Percentiles rank a stretch among this genome's conserved stretches.
Conservation (phyloP, 2,113 vertebrate genomes). For the Platichthys stellatus region DNA sequence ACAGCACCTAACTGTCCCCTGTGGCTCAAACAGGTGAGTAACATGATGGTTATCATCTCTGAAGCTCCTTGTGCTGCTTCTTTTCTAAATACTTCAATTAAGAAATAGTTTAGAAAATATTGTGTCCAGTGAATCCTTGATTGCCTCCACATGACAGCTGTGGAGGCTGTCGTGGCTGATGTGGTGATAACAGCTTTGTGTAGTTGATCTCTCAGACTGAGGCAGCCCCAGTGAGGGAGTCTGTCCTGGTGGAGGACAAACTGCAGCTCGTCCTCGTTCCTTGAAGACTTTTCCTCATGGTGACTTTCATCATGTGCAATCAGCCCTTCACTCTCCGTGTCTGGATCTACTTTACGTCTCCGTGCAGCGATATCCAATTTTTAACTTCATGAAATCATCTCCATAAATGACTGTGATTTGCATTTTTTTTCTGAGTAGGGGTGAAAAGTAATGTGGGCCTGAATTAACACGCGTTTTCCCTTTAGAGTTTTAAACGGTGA, state of each 20-base stretch:
- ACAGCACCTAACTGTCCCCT: neutral
- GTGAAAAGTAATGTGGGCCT: neutral
- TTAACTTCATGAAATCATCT: neutral
- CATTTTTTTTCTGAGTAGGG: neutral
- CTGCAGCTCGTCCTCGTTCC: no score
- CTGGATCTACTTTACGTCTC: neutral
- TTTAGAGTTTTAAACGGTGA: neutral
- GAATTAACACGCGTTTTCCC: neutral
- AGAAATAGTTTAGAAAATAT: neutral
- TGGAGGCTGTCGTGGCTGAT: neutral
- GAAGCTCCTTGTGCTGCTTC: neutral
- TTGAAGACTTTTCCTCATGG: no score
- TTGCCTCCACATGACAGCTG: neutral
- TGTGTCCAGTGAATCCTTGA: neutral
- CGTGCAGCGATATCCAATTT: neutral
- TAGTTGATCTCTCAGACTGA: constrained; percentile 1
- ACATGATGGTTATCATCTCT: neutral
- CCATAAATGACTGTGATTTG: neutral
- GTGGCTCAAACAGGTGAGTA: neutral
- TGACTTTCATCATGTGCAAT: neutral
- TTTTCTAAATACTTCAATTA: neutral
- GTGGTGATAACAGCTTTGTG: constrained; percentile 4
- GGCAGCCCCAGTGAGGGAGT: constrained; percentile 1
- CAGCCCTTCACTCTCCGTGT: constrained; percentile 12
- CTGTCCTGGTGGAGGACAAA: constrained; percentile 1